Evolutionary conservation across 1,140 invertebrate genomes (phyloP), one percentile per base, ranked within the genome.

Genomic region (Heterodera carotae): DNA sequence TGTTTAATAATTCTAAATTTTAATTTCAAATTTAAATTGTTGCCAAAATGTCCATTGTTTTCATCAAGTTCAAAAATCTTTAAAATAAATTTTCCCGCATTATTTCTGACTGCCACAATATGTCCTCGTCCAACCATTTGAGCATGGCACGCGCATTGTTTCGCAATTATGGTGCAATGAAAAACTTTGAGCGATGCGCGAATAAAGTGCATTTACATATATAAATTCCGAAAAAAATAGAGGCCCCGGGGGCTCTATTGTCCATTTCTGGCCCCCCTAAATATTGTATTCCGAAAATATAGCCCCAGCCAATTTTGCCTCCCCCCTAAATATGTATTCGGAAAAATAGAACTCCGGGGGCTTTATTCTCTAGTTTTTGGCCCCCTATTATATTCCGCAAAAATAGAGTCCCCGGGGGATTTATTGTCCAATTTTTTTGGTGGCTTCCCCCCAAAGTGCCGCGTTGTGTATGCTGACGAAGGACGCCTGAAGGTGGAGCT

Each of bases 101-200:
- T 25, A 22, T 56, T 56, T 56, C 0, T 56, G 15, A 18, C 22
- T 5, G 22, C n/a, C n/a, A n/a, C 10, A 43, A 43, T 43, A 22
- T 56, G 48, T 56, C 22, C 22, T 56, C 48, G 48, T 18, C 18
- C 18, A 73, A 62, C 15, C 64, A 73, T 73, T 73, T 73, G 62
- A 31, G 34, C 25, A 34, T 31, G 36, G 62, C 56, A n/a, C 56
- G 62, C 27, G 48, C 34, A 12, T 73, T 73, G n/a, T 73, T 53
- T 34, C 43, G 56, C n/a, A 62, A 27, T 12, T 73, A 66, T 33
- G 27, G 39, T 15, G 27, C 62, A n/a, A n/a, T 64, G 22, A 73
- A 73, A 48, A 73, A 73, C 33, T 73, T 73, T 29, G 39, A 73
- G 31, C 56, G 43, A 5, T 73, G 71, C 64, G 71, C 71, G n/a